Evolutionary conservation across 2,797 vertebrate genomes (phyloP).

Genomic region (Ctenochaetus hawaiiensis): DNA sequence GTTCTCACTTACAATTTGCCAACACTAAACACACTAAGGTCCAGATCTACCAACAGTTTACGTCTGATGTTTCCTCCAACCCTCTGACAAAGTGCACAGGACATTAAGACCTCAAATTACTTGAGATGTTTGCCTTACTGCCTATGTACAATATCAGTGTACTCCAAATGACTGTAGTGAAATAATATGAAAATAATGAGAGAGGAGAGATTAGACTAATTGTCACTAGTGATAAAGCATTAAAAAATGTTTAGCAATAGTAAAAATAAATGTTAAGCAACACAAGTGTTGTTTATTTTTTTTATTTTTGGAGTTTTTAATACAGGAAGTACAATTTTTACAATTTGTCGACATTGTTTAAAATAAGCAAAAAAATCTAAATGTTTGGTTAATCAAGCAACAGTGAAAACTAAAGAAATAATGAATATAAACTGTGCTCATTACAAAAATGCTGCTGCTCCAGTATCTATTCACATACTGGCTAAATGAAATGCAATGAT

Average conservation of each 20-base stretch:
- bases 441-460: neutral
- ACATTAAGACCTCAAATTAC: constrained; percentile 5
- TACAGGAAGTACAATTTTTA: neutral
- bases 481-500: neutral
- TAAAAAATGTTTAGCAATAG: neutral
- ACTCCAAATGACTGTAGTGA: neutral
- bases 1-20: constrained; percentile 39
- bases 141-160: neutral
- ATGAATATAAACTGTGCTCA: neutral
- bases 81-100: constrained; percentile 4
- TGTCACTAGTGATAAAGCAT: neutral
- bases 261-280: constrained; percentile 3
- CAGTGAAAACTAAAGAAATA: neutral
- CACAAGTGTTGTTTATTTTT: neutral
- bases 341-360: neutral
- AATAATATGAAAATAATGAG: neutral
- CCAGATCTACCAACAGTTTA: neutral
- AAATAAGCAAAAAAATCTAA: neutral
- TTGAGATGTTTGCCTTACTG: neutral
- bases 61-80: constrained; percentile 16
- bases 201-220: neutral
- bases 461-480: neutral
- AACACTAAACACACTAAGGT: constrained; percentile 26
- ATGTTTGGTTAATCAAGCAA: neutral
- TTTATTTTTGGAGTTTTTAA: neutral